Evolutionary conservation across 2,797 vertebrate species (phyloP), one percentile per base, ranked within the genome.

Genomic region (Basileuterus tristriatus): DNA sequence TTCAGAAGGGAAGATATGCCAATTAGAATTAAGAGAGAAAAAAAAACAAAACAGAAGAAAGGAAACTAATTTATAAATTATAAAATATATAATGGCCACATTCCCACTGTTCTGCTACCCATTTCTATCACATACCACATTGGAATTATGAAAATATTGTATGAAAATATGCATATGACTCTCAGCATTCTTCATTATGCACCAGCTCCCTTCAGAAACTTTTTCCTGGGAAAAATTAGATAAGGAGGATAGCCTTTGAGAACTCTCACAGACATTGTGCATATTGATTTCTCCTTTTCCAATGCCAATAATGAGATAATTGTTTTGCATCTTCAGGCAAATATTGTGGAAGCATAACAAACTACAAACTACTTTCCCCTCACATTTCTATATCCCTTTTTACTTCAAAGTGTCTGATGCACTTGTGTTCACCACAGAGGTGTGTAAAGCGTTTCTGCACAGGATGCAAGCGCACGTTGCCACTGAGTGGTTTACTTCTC

Each of bases 1-100:
- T 94, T 44, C 85, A 68, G 70, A 94, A 93, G 77, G 50, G 64
- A 84, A 94, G 85, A 91, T 89, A 96, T 77, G 80, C 46, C 90
- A 95, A 94, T 90, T 91, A 94, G 56, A 81, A 88, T 32, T n/a
- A 53, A 27, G 24, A 64, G 37, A 39, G 6, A 43, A 47, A 34
- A 50, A 27, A 15, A 29, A 39, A 9, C 8, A 20, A 37, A 39
- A 8, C 14, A 37, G 36, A 56, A 68, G 27, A 81, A 58, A 70
- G 49, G 32, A 64, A 87, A 74, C 5, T 4, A 90, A 84, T 94
- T 87, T 70, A 60, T 74, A 69, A 91, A 79, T 55, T 74, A 30
- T 74, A 70, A 91, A 82, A 84, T 53, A 77, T 49, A 89, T 43
- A 88, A 50, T 58, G 30, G 34, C 19, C 36, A 56, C 52, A 68